Evolutionary conservation across 2,113 vertebrate genomes (phyloP).

Genomic region (Macquaria ambigua): DNA sequence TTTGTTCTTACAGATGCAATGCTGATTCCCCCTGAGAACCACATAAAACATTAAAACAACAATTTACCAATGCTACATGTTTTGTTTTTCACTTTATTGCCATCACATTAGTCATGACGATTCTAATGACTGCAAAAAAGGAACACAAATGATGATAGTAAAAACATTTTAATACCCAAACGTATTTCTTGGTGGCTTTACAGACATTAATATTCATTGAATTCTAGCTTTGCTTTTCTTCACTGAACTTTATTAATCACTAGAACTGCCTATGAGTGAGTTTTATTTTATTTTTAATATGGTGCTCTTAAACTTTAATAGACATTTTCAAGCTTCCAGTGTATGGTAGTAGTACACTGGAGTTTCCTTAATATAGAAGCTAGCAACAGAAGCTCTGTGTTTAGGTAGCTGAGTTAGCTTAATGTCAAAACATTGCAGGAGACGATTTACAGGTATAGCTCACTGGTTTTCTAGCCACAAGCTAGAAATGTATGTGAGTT

Average conservation of each 20-base stretch:
- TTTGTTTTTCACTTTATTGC: constrained; percentile 44
- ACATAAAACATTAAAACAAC: constrained; percentile 43
- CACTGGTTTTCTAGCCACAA: not conserved
- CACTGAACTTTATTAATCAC: not conserved
- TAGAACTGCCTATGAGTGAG: not conserved
- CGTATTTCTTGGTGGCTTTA: constrained; percentile 41
- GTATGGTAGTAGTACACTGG: not conserved
- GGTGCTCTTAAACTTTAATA: not conserved
- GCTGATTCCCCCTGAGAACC: constrained; percentile 46
- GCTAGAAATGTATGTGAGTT: not conserved
- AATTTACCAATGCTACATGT: constrained; percentile 25
- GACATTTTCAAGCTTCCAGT: not conserved
- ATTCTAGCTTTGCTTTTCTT: not conserved
- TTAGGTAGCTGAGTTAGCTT: not conserved
- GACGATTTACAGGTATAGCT: not conserved
- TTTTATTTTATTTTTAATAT: not conserved
- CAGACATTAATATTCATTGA: constrained; percentile 5
- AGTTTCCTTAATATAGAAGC: not conserved
- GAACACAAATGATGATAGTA: constrained; percentile 20
- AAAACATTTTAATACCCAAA: constrained; percentile 24
- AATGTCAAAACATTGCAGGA: not conserved
- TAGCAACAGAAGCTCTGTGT: not conserved
- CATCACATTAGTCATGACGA: constrained; percentile 21
- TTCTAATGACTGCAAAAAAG: constrained; percentile 30
- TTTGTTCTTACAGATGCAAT: constrained; percentile 51